These are phyloP conservation scores for Suillia variegata DNA, from an alignment of 2,888 invertebrate genomes.

Conservation along the genomic window DNA sequence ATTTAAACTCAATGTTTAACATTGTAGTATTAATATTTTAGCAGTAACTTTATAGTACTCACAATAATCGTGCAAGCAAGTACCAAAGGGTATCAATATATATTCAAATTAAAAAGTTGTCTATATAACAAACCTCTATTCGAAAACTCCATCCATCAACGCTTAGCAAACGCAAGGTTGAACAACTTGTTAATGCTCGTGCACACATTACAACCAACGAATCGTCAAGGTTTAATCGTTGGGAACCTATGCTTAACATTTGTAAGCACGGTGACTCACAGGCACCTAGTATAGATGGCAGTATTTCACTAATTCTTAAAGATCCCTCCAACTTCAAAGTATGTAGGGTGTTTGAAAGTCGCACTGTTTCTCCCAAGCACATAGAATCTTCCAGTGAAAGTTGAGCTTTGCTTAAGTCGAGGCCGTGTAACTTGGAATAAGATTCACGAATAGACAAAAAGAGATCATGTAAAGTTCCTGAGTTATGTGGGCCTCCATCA, in stretches of 20 bases:
- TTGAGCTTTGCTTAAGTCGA: constrained; percentile 66
- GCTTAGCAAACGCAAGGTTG: constrained; percentile 63
- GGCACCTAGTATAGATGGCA: constrained; percentile 64
- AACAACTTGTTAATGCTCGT: constrained; percentile 55
- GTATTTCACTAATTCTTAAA: constrained; percentile 64
- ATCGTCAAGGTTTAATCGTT: constrained; percentile 64
- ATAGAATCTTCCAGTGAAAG: constrained; percentile 65
- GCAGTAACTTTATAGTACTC: too few species aligned
- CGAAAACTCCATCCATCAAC: constrained; percentile 66
- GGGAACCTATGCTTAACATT: constrained; percentile 65
- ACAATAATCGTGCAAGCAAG: too few species aligned
- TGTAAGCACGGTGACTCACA: constrained; percentile 65
- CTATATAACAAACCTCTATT: constrained; percentile 64
- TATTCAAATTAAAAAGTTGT: neutral
- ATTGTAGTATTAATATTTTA: too few species aligned
- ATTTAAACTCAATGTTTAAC: too few species aligned
- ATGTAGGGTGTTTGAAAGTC: constrained; percentile 63
- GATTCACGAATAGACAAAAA: constrained; percentile 61
- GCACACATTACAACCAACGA: constrained; percentile 53
- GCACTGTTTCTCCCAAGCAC: constrained; percentile 65
- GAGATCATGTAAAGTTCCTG: constrained; percentile 49
- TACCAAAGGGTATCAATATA: neutral
- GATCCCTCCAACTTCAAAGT: constrained; percentile 65
- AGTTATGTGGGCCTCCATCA: constrained; percentile 58
- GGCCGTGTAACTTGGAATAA: constrained; percentile 63